Base-by-base conservation (phyloP, 23 tunicate genomes). In the Aplidium turbinatum region DNA sequence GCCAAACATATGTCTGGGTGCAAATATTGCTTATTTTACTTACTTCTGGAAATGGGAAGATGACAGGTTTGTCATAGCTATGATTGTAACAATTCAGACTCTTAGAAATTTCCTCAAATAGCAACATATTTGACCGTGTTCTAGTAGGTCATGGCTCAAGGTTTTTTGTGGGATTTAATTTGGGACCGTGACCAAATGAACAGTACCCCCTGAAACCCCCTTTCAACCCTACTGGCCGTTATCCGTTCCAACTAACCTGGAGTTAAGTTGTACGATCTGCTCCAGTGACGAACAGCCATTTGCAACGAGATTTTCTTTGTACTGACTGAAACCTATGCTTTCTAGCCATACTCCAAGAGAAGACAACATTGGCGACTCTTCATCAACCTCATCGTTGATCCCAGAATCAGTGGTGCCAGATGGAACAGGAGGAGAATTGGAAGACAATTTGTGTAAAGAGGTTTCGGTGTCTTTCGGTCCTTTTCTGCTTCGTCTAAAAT, bases 211-310 rank as follows among this genome's bases (percentile, higher is more conserved):
- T 54, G 5, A 54, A 54, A 21, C 23, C 22, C 22, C 24, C 21
- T 16, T n/a, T 5, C 19, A 54, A 9, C 20, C 6, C 20, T 16
- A 54, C 61, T 54, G 20, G 21, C 19, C 22, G 19, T 11, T 54
- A 54, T 42, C 13, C 13, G 13, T 9, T 13, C 9, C 13, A 42
- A 42, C 61, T 64, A 42, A 90, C 97, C 76, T 83, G 20, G 39
- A 23, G 33, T 40, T 72, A 13, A 91, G 51, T 63, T 92, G 87
- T 5, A 70, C 47, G 48, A 92, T 82, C 51, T 85, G 82, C 51
- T 92, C 98, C 70, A 85, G 26, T 20, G 87, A 56, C 18, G 75
- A 75, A 76, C 78, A 85, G 25, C 98, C 98, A 63, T 81, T 80
- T 50, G 57, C 76, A 19, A 34, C 63, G 33, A 85, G 82, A 39